These are phyloP conservation scores for Epinotia nisella DNA, from an alignment of 2,888 invertebrate species.

Conservation along the genomic window DNA sequence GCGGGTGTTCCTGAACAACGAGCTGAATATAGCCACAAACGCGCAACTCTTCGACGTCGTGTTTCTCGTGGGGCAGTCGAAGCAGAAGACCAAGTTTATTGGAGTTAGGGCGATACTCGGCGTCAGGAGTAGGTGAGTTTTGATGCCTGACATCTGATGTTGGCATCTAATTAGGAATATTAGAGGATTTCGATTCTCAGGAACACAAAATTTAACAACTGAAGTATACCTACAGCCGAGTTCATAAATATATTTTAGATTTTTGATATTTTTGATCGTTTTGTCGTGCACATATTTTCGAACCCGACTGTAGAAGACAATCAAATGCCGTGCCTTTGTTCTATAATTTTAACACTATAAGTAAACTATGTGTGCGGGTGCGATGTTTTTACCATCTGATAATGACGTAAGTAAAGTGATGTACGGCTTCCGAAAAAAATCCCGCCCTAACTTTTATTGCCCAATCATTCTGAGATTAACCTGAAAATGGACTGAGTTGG, in stretches of 20 bases:
- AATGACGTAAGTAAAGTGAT: background rate
- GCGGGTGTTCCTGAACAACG: slow-evolving; percentile 93
- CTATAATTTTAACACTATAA: no score
- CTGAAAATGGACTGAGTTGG: background rate
- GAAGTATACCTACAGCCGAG: no score
- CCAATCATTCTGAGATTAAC: background rate
- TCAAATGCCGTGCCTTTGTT: no score
- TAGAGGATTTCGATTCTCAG: no score
- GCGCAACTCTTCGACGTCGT: slow-evolving; percentile 95
- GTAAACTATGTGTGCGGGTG: no score
- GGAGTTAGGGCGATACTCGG: slow-evolving; percentile 96
- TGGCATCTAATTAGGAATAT: background rate
- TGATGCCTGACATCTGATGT: background rate
- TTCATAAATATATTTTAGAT: no score
- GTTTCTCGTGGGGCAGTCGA: slow-evolving; percentile 95
- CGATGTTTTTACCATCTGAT: background rate
- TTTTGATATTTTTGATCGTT: no score
- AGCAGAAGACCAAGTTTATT: slow-evolving; percentile 95
- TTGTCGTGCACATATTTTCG: no score
- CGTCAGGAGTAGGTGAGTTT: slow-evolving; percentile 91
- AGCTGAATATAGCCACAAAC: slow-evolving; percentile 90
- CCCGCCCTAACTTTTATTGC: background rate
- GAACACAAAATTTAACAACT: no score
- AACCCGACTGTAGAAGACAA: no score
- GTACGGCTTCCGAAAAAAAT: background rate